Percentiles rank a stretch among this genome's conserved stretches.
phyloP scores from a whole-genome alignment of 2,888 invertebrate genomes.

The Ornithoptera alexandrae region DNA sequence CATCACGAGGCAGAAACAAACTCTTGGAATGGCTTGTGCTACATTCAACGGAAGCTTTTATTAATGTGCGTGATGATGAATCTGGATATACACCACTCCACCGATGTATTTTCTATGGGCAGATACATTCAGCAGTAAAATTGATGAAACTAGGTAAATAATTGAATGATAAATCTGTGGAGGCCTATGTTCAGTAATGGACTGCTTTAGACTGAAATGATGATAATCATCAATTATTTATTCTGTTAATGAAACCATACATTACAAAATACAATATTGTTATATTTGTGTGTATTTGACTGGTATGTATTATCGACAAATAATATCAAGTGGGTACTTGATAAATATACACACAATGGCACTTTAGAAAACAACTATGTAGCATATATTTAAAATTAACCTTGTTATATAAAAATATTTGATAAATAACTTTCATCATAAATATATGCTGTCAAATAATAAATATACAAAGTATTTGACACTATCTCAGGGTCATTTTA shows the following conservation, averaged over 20 bases:
- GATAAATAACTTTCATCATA: not conserved
- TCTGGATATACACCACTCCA: slow-evolving; percentile 91
- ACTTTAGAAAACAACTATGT: no score
- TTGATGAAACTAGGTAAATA: slow-evolving; percentile 83
- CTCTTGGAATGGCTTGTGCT: slow-evolving; percentile 87
- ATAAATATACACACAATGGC: no score
- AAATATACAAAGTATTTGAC: not conserved
- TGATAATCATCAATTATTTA: no score
- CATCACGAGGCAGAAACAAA: slow-evolving; percentile 84
- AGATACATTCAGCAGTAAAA: slow-evolving; percentile 85
- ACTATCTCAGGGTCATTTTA: not conserved
- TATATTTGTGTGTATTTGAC: no score
- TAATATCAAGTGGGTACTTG: no score
- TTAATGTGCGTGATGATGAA: slow-evolving; percentile 84
- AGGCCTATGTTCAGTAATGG: no score
- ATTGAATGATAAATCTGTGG: not conserved
- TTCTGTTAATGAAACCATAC: no score
- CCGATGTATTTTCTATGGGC: slow-evolving; percentile 90
- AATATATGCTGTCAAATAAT: not conserved
- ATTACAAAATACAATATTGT: no score
- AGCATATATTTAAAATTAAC: not conserved
- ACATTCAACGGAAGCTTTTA: slow-evolving; percentile 78
- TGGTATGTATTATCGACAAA: no score
- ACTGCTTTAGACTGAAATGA: no score
- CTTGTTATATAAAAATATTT: not conserved